Percentiles rank a stretch among this genome's conserved stretches.
These are phyloP conservation scores for Leptodactylus fuscus DNA, from an alignment of 2,113 vertebrate species.

Conservation along the genomic window DNA sequence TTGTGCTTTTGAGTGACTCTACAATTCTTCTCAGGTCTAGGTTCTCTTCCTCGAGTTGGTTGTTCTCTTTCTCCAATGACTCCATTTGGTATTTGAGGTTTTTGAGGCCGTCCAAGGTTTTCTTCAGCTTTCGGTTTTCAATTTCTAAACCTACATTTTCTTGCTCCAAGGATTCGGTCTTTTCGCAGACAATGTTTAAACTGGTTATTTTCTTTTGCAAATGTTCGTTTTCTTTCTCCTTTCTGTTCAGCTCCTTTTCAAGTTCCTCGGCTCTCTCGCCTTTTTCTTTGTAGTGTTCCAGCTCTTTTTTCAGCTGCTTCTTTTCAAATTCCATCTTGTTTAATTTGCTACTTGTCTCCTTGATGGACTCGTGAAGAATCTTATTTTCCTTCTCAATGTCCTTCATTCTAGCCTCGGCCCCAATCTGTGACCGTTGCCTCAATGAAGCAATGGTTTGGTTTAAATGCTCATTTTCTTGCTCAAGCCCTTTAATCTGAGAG, in stretches of 20 bases:
- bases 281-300: constrained; percentile 91
- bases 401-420: constrained; percentile 91
- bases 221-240: constrained; percentile 90
- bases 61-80: constrained; percentile 92
- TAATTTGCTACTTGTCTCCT: constrained; percentile 91
- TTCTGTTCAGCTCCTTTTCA: constrained; percentile 83
- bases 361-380: constrained; percentile 94
- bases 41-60: constrained; percentile 93
- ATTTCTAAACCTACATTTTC: constrained; percentile 90
- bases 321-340: constrained; percentile 95
- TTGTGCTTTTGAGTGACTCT: constrained; percentile 84
- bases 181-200: constrained; percentile 93
- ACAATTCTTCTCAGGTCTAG: constrained; percentile 86
- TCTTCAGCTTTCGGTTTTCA: constrained; percentile 90
- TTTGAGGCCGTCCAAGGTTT: constrained; percentile 88
- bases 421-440: constrained; percentile 91
- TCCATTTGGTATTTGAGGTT: constrained; percentile 88
- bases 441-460: constrained; percentile 89
- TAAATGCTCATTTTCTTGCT: constrained; percentile 95
- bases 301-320: constrained; percentile 89
- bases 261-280: constrained; percentile 91
- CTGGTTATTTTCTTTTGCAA: constrained; percentile 92
- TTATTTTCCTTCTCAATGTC: constrained; percentile 97
- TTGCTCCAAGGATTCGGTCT: constrained; percentile 88
- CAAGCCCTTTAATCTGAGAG: constrained; percentile 87